phyloP scores from a whole-genome alignment of 2,888 invertebrate genomes.

The Megaustenia siamemsis region DNA sequence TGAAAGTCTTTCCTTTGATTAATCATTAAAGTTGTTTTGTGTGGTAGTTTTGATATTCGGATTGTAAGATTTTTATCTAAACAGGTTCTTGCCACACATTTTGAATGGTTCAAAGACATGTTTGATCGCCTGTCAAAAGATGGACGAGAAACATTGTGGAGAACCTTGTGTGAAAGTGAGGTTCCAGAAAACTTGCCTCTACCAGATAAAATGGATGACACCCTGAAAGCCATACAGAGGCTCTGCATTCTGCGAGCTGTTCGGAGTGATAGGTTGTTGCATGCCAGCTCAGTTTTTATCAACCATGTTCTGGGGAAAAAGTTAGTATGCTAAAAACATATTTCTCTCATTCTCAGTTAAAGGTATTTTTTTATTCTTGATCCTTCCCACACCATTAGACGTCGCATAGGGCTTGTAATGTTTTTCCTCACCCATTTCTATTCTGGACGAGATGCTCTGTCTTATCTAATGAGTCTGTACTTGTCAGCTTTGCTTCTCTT shows the following conservation, averaged over 20 bases:
- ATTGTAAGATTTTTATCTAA: too few species aligned
- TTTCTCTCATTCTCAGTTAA: too few species aligned
- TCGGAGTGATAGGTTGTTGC: slow-evolving; percentile 77
- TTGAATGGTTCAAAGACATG: slow-evolving; percentile 80
- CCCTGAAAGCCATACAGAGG: slow-evolving; percentile 76
- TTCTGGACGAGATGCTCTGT: too few species aligned
- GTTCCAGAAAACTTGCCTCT: slow-evolving; percentile 75
- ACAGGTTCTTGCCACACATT: slow-evolving; percentile 77
- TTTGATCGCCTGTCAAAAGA: slow-evolving; percentile 79
- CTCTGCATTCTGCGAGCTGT: slow-evolving; percentile 78
- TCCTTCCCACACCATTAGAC: too few species aligned
- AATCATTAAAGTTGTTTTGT: too few species aligned
- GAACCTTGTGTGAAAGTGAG: slow-evolving; percentile 79
- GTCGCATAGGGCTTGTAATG: too few species aligned
- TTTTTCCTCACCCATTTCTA: too few species aligned
- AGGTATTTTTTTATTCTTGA: too few species aligned
- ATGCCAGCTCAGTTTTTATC: slow-evolving; percentile 76
- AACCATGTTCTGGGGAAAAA: slow-evolving; percentile 76
- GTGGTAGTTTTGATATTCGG: too few species aligned
- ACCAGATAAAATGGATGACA: slow-evolving; percentile 79
- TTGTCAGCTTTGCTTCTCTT: too few species aligned
- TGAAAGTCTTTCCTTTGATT: too few species aligned
- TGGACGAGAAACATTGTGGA: slow-evolving; percentile 80
- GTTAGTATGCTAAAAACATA: slow-evolving; percentile 70
- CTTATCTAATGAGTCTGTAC: too few species aligned